Evolutionary conservation across 2,888 invertebrate species (phyloP).

Genomic region (Cataglyphis rosenhaueri): DNA sequence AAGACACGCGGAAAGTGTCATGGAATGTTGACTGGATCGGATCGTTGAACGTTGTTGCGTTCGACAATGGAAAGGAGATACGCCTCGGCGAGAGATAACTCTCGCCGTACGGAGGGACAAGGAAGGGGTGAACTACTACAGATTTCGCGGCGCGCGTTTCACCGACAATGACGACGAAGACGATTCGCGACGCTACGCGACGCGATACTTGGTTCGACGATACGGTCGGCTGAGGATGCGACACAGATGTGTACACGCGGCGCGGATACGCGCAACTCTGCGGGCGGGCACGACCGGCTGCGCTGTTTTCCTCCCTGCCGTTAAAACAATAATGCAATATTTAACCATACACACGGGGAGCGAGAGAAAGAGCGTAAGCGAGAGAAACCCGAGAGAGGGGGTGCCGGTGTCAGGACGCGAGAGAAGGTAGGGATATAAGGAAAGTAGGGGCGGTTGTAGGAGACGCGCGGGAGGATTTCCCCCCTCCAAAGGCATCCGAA

Average conservation of each 20-base stretch:
- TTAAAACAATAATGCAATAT: constrained; percentile 85
- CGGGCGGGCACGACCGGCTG: constrained; percentile 75
- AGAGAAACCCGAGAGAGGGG: constrained; percentile 56
- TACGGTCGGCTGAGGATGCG: constrained; percentile 52
- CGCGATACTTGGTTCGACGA: constrained; percentile 38
- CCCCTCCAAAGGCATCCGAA: constrained; percentile 58
- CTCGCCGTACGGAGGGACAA: neutral
- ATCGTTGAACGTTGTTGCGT: constrained; percentile 33
- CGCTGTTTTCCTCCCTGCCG: constrained; percentile 83
- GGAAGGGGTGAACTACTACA: neutral
- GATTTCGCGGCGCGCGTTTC: neutral
- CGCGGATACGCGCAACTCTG: constrained; percentile 77
- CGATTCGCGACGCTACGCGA: constrained; percentile 39
- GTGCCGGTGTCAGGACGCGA: constrained; percentile 70
- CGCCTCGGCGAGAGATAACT: neutral
- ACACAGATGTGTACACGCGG: constrained; percentile 71
- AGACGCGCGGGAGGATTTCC: constrained; percentile 64
- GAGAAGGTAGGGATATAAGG: constrained; percentile 78
- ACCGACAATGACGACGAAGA: neutral
- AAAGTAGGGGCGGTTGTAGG: constrained; percentile 73
- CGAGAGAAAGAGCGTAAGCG: constrained; percentile 48
- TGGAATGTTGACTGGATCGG: constrained; percentile 44
- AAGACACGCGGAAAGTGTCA: neutral
- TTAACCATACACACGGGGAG: constrained; percentile 82
- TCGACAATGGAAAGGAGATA: constrained; percentile 24